Conservation (phyloP, 2,113 vertebrate species). For the Corydoras maculifer region DNA sequence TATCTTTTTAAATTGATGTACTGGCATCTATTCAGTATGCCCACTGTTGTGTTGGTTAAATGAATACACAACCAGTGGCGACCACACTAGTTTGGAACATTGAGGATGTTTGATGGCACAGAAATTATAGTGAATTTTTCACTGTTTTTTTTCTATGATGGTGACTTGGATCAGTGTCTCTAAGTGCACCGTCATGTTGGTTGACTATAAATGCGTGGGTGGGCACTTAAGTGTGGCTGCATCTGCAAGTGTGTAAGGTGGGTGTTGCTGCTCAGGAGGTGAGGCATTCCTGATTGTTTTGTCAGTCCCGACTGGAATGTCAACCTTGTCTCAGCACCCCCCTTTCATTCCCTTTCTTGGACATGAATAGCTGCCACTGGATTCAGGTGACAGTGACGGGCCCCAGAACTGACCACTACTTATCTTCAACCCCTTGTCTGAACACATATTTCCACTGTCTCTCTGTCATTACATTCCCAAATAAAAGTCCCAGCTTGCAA, state of each 20-base stretch:
- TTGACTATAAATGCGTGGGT: slow-evolving; percentile 10
- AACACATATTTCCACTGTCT: slow-evolving; percentile 8
- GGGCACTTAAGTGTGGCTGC: neutral
- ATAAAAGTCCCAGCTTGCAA: slow-evolving; percentile 46
- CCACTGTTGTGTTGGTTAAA: too few relatives aligned
- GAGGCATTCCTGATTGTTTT: slow-evolving; percentile 37
- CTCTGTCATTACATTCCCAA: slow-evolving; percentile 33
- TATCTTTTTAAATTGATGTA: too few relatives aligned
- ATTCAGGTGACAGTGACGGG: slow-evolving; percentile 42
- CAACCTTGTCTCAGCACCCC: slow-evolving; percentile 9
- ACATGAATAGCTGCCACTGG: slow-evolving; percentile 26
- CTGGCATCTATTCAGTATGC: too few relatives aligned
- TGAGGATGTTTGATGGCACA: too few relatives aligned
- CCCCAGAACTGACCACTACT: slow-evolving; percentile 39
- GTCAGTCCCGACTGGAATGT: slow-evolving; percentile 15
- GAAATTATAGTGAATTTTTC: too few relatives aligned
- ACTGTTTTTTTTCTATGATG: too few relatives aligned
- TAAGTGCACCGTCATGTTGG: slow-evolving; percentile 1
- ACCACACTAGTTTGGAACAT: too few relatives aligned
- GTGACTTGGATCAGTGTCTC: too few relatives aligned
- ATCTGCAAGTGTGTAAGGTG: neutral
- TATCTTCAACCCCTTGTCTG: slow-evolving; percentile 16
- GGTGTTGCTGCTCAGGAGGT: slow-evolving; percentile 24
- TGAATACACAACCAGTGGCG: too few relatives aligned
- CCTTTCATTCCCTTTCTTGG: slow-evolving; percentile 41